Base-by-base conservation (phyloP, 2,113 vertebrate genomes). In the Octodon degus region DNA sequence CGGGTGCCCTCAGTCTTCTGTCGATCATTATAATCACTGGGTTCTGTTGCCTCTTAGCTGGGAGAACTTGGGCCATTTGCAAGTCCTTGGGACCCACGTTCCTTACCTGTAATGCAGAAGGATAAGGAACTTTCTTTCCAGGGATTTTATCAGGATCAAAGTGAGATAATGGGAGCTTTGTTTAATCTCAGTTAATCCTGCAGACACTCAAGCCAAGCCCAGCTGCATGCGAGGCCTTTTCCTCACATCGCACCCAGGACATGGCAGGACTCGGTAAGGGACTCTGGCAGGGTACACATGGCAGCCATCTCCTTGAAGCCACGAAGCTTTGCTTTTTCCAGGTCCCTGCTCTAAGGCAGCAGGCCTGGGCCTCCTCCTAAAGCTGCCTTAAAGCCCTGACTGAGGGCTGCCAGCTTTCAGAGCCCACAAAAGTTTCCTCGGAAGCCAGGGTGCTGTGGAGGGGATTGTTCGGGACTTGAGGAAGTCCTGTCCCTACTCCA, bases 61-160 rank as follows among this genome's bases (percentile, higher is more conserved):
- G 22, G 85, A 88, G 70, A 76, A 68, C 84, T 19, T 84, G 92
- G 77, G 30, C 58, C 77, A 37, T 53, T 81, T 76, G 40, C 22
- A 68, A 9, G 24, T 50, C 27, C 68, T 16, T 1, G 3, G 70
- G 50, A 74, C 63, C 70, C 55, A 0, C 88, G 68, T 93, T 82
- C 47, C 37, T 11, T 60, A 63, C 34, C 19, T 19, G 43, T 81
- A 47, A 65, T n/a, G 27, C 4, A 63, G 37, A 80, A 91, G 67
- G 65, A 79, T 63, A 50, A 93, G 58, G 68, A 50, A 20, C 16
- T 70, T 83, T 86, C 63, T 58, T 93, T 60, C 30, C 1, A 62
- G 85, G 72, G 20, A 47, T 96, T 89, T 77, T 86, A 43, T 58
- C 34, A 67, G 60, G 91, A 96, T 96, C 86, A 86, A 55, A 92